Evolutionary conservation across 2,113 vertebrate genomes (phyloP), one percentile per base, ranked within the genome.

Genomic region (Turdus rufiventris): DNA sequence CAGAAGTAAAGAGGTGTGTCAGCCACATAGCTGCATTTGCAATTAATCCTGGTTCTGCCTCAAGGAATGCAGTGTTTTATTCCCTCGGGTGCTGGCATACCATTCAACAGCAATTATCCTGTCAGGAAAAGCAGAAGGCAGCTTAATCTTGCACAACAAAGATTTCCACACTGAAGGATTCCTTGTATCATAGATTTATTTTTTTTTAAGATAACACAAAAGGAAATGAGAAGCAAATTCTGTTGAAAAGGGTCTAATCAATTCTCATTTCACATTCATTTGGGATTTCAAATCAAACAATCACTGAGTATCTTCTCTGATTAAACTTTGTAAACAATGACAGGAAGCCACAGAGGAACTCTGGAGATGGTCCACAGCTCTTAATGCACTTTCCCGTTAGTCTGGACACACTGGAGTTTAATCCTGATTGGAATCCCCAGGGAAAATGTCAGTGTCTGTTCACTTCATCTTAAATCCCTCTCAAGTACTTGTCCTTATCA

Each of bases 381-480:
- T 92, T 75, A 81, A 53, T 28, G 53, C 84, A 67, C 57, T 75
- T 81, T 77, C 76, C 43, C 7, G 1, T 61, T 50, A 61, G 60
- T 40, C 45, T 71, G 79, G 71, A 73, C 68, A 82, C 83, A 25
- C 1, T 3, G 56, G 56, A 57, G 31, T 68, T 92, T 85, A 95
- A 95, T 93, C 94, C 73, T 75, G 61, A 53, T 34, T 79, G 66
- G 62, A 91, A 95, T 95, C 91, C 73, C 66, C 58, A 76, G 77
- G 84, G 84, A 91, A 91, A 91, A 94, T 24, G 62, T 40, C 72
- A 85, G 20, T 60, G 83, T 68, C 80, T 66, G 75, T 70, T 93
- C 53, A 18, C 63, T 80, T 94, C 65, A 78, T 78, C 70, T 60
- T 82, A 92, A 94, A 95, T 93, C 93, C 83, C 31, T 91, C 76